phyloP scores from a whole-genome alignment of 30 jellyfish, hydroid and myxozoan species.

The Sanderia malayensis region DNA sequence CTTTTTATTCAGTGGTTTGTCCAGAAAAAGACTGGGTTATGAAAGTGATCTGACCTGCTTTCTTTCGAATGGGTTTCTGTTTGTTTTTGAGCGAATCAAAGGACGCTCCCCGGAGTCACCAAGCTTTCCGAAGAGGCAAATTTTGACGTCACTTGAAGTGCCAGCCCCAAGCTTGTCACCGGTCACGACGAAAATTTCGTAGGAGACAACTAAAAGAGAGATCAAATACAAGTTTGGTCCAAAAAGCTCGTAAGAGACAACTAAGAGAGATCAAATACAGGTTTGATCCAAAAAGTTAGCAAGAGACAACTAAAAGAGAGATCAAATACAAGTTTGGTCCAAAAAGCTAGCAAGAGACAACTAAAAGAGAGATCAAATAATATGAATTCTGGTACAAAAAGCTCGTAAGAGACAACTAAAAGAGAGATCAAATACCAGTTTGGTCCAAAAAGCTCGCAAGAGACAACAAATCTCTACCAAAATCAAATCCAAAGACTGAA shows the following conservation, averaged over 20 bases:
- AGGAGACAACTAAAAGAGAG: conserved; percentile 57
- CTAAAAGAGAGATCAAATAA: too few relatives aligned
- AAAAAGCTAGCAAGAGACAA: neutral
- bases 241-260: neutral
- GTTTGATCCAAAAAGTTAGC: conserved; percentile 78
- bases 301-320: conserved; percentile 57
- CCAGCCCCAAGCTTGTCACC: conserved; percentile 95
- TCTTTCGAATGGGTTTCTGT: conserved; percentile 81
- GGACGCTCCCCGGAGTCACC: conserved; percentile 92
- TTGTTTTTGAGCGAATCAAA: conserved; percentile 73
- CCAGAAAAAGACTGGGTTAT: too few relatives aligned
- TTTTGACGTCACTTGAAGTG: conserved; percentile 80
- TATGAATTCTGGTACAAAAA: too few relatives aligned
- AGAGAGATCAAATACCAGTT: neutral
- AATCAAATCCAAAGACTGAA: too few relatives aligned
- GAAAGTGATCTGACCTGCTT: conserved; percentile 72
- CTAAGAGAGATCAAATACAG: too few relatives aligned
- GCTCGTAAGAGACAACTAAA: conserved; percentile 78
- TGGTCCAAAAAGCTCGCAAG: neutral
- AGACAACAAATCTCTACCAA: too few relatives aligned
- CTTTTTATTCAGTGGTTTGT: too few relatives aligned
- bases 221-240: neutral
- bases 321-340: neutral
- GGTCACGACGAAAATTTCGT: conserved; percentile 86
- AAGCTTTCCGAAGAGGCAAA: conserved; percentile 69